Conservation (phyloP, 37 sponge, comb jelly and placozoan species). For the Corticium candelabrum region DNA sequence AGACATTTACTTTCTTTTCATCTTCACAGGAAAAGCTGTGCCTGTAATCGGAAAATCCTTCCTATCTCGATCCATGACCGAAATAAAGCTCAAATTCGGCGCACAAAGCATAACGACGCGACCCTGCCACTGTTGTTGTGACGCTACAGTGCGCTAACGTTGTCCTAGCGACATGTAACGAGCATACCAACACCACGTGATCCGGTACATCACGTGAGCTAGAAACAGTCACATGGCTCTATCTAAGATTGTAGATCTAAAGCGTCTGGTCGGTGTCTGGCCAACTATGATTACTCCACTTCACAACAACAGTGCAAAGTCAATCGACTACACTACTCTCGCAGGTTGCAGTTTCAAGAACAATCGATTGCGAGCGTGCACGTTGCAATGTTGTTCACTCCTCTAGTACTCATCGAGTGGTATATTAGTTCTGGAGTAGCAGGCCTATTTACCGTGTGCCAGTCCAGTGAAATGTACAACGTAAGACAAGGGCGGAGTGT, state of each 20-base stretch:
- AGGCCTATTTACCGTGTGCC: constrained; percentile 81
- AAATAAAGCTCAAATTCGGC: too few relatives aligned
- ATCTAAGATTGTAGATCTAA: too few relatives aligned
- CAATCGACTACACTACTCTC: constrained; percentile 69
- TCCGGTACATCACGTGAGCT: too few relatives aligned
- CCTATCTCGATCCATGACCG: not conserved
- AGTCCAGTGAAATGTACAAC: constrained; percentile 88
- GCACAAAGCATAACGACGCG: too few relatives aligned
- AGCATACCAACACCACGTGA: not conserved
- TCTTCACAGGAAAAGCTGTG: not conserved
- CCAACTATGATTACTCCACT: constrained; percentile 91
- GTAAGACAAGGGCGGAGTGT: not conserved
- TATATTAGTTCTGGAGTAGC: constrained; percentile 61
- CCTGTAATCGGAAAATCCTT: not conserved
- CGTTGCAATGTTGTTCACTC: not conserved
- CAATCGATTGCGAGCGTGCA: not conserved
- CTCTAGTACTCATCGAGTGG: constrained; percentile 72
- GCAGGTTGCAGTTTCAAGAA: too few relatives aligned
- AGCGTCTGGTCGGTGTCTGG: constrained; percentile 60
- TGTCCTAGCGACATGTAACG: not conserved
- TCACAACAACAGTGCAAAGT: constrained; percentile 41
- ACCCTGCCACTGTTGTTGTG: too few relatives aligned
- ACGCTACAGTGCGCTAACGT: not conserved
- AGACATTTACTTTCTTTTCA: not conserved
- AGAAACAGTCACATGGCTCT: too few relatives aligned